Evolutionary conservation across 2,888 invertebrate genomes (phyloP), one percentile per base, ranked within the genome.

Genomic region (Gymnoscelis rufifasciata): DNA sequence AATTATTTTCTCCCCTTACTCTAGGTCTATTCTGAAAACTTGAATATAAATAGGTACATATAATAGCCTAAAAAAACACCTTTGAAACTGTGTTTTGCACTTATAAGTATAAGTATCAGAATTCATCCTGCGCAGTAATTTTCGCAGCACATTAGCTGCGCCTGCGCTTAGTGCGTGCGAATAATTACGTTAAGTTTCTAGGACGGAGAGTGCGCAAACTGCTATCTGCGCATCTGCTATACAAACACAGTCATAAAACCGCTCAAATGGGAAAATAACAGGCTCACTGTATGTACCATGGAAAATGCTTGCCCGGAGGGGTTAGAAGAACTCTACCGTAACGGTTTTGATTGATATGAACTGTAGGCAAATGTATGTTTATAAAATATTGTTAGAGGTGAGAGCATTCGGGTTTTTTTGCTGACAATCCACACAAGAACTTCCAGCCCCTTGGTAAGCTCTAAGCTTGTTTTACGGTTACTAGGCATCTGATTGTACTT

Each of bases 231-330:
- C 79, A 86, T 87, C 86, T 78, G 69, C 67, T 64, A 63, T 60
- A 68, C 77, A 69, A 74, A 76, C 66, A 71, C 66, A 66, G 75
- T 71, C 72, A 83, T 87, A 86, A 84, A 87, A 82, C 74, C 78
- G 71, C 72, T 84, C 79, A 82, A 84, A 86, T 86, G 87, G 77
- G 87, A 86, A 87, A 88, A 86, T 86, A 84, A 83, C 86, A 83
- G 84, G 78, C 75, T 81, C 81, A 71, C 70, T 68, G 69, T 60
- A 84, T 19, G 19, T 82, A 72, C 79, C 70, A 71, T 84, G 79
- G 84, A 84, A 86, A 87, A 83, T 68, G 68, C 59, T 66, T 10
- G 19, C 11, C 8, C 10, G 19, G 19, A 10, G 35, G 15, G 13
- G 10, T 30, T 12, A 30, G 31, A 33, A 33, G 6, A 8, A 14